A percentile compares a stretch with the other conserved stretches of the same genome.
These are phyloP conservation scores for Gopherus evgoodei DNA, from an alignment of 2,113 vertebrate species.

Conservation along the genomic window DNA sequence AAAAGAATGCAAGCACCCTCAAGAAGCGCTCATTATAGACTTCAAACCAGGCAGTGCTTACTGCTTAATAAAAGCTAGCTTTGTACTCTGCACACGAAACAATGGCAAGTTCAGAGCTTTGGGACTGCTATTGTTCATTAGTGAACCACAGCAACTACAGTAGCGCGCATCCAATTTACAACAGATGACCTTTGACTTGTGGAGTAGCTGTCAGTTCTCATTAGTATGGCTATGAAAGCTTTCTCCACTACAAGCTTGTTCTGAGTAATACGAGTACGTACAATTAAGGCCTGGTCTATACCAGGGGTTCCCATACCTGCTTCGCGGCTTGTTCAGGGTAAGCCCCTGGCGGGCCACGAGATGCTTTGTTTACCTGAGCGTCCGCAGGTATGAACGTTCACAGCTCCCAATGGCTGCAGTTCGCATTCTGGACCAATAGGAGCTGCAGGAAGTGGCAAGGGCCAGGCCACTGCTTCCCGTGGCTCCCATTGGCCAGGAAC, in stretches of 20 bases:
- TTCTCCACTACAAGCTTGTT: neutral
- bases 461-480: too few species aligned
- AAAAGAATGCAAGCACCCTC: neutral
- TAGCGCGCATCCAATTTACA: neutral
- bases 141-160: neutral
- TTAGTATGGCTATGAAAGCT: neutral
- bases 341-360: too few species aligned
- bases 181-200: neutral
- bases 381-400: too few species aligned
- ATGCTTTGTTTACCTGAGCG: too few species aligned
- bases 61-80: neutral
- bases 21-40: accelerated
- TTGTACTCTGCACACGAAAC: neutral
- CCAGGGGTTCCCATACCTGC: too few species aligned
- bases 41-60: neutral
- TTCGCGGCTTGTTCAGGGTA: too few species aligned
- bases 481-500: too few species aligned
- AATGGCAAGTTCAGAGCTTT: neutral
- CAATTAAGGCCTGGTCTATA: neutral
- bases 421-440: too few species aligned
- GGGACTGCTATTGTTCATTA: neutral
- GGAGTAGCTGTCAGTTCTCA: neutral
- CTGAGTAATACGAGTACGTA: neutral
- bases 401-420: too few species aligned
- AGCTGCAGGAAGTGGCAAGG: too few species aligned